phyloP scores from a whole-genome alignment of 2,797 vertebrate genomes.

The Molossus alvarezi region DNA sequence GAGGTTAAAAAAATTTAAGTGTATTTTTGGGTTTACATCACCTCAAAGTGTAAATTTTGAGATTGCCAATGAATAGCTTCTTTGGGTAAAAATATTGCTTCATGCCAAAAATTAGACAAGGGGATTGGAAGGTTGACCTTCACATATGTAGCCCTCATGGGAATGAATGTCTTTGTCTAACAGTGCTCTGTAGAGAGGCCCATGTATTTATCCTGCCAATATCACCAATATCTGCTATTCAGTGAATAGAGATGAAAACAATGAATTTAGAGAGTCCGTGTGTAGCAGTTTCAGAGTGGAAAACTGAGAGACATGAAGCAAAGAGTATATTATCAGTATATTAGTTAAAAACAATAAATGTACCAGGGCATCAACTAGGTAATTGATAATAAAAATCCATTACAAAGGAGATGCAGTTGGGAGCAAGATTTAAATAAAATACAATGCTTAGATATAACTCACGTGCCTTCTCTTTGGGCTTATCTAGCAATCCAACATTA shows the following conservation, averaged over 20 bases:
- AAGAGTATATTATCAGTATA: neutral
- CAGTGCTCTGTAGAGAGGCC: neutral
- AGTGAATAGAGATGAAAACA: neutral
- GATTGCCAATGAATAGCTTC: neutral
- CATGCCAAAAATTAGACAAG: neutral
- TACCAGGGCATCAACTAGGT: neutral
- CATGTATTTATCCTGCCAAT: neutral
- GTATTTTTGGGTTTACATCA: slow-evolving; percentile 21
- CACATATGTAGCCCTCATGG: neutral
- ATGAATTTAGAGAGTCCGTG: neutral
- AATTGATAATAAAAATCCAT: neutral
- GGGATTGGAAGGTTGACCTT: neutral
- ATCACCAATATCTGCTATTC: neutral
- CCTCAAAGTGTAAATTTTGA: slow-evolving; percentile 15
- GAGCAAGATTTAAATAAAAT: slow-evolving; percentile 30
- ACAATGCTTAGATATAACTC: neutral
- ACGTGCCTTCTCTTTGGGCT: neutral
- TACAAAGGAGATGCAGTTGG: neutral
- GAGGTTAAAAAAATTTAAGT: slow-evolving; percentile 53
- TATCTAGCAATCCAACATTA: neutral
- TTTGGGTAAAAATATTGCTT: slow-evolving; percentile 47
- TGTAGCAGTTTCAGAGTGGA: neutral
- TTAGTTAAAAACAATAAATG: neutral
- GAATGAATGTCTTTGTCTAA: neutral
- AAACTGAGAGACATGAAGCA: neutral